Percentiles rank a stretch among this genome's conserved stretches.
Evolutionary conservation across 1,140 invertebrate species (phyloP).

Genomic region (Drosophila ercepeae): DNA sequence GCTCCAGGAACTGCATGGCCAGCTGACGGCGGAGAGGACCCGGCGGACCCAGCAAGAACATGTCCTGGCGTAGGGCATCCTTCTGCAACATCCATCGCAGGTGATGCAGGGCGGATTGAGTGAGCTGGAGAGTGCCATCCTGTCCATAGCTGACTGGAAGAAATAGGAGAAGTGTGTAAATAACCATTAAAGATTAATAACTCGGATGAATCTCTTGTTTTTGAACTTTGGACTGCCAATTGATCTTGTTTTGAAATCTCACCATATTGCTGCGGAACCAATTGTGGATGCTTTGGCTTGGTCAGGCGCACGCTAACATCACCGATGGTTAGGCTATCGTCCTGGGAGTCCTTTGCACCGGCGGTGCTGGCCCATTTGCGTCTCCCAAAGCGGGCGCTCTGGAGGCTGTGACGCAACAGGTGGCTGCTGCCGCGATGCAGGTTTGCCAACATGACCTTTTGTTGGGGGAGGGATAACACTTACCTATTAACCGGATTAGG

Average conservation of each 20-base stretch:
- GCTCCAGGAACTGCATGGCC: constrained; percentile 94
- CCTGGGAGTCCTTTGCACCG: constrained; percentile 5
- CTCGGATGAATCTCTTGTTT: not conserved
- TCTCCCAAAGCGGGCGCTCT: constrained; percentile 7
- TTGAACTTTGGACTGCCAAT: constrained; percentile 43
- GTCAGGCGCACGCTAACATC: constrained; percentile 89
- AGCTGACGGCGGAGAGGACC: constrained; percentile 90
- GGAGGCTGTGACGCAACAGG: constrained; percentile 58
- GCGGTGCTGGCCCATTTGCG: constrained; percentile 24
- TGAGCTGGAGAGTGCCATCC: constrained; percentile 84
- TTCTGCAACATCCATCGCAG: constrained; percentile 98
- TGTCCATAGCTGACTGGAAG: constrained; percentile 84
- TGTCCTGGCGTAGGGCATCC: constrained; percentile 95
- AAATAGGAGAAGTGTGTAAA: not conserved
- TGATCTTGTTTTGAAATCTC: constrained; percentile 37
- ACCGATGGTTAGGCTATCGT: constrained; percentile 88
- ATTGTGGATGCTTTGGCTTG: constrained; percentile 88
- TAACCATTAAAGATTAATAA: constrained; percentile 19
- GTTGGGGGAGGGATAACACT: not conserved
- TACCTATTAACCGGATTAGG: not conserved
- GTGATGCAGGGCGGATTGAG: constrained; percentile 91
- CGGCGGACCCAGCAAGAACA: constrained; percentile 96
- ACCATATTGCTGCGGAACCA: constrained; percentile 94
- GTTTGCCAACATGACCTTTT: constrained; percentile 30
- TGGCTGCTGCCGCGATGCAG: constrained; percentile 18